Percentiles rank a stretch among this genome's conserved stretches.
Conservation (phyloP, 2,113 vertebrate species). For the Fulmarus glacialis region DNA sequence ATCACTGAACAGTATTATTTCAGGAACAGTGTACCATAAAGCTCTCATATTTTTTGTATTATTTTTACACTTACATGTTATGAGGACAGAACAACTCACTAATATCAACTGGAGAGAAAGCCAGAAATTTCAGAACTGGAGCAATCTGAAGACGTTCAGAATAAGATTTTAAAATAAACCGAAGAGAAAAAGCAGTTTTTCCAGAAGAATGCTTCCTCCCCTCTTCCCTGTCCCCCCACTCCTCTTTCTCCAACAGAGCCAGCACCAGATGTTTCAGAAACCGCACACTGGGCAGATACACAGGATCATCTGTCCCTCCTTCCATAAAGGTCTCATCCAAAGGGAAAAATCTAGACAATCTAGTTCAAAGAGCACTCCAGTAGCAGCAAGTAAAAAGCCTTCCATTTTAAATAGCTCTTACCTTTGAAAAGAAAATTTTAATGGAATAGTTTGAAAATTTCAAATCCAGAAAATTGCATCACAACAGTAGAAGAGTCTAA, state of each 20-base stretch:
- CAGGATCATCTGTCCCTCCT: neutral
- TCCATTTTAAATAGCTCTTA: neutral
- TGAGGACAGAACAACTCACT: neutral
- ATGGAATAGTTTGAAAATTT: neutral
- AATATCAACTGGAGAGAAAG: neutral
- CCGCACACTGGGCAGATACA: neutral
- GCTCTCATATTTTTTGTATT: neutral
- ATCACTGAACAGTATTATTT: neutral
- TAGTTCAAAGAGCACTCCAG: neutral
- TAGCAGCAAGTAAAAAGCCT: slow-evolving; percentile 4
- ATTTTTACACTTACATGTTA: neutral
- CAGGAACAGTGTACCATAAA: neutral
- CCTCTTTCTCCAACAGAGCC: neutral
- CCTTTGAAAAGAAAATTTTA: neutral
- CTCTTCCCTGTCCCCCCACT: neutral
- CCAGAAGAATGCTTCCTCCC: neutral
- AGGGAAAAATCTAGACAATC: neutral
- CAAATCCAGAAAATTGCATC: neutral
- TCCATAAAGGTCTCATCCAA: slow-evolving; percentile 4
- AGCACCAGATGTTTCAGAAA: slow-evolving; percentile 46
- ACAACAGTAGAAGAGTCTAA: neutral
- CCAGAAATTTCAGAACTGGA: neutral
- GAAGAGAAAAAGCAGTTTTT: neutral
- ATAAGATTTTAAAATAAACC: neutral
- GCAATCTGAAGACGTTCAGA: neutral